These are phyloP conservation scores for Vanessa atalanta DNA, from an alignment of 1,140 invertebrate genomes.

Conservation along the genomic window DNA sequence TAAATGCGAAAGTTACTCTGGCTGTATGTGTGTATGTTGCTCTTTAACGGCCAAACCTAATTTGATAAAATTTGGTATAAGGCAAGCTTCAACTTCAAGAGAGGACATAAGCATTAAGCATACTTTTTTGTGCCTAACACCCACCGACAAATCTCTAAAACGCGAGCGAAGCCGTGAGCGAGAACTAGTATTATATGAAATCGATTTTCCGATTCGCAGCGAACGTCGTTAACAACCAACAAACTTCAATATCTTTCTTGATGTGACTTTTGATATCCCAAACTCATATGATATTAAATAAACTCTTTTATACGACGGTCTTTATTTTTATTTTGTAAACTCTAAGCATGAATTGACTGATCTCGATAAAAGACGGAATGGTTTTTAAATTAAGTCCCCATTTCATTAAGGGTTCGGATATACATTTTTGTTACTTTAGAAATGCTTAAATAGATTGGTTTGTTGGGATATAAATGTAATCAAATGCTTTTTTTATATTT, in stretches of 20 bases:
- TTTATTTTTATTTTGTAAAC: slow-evolving; percentile 48
- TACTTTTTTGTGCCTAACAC: too few relatives aligned
- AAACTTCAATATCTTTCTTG: slow-evolving; percentile 55
- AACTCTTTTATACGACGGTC: slow-evolving; percentile 47
- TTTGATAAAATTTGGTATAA: too few relatives aligned
- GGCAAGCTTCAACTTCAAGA: too few relatives aligned
- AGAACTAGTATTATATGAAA: neutral
- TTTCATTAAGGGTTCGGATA: slow-evolving; percentile 39
- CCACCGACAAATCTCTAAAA: too few relatives aligned
- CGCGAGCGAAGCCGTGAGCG: too few relatives aligned
- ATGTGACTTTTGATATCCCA: slow-evolving; percentile 57
- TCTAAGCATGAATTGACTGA: slow-evolving; percentile 23
- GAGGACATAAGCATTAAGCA: too few relatives aligned
- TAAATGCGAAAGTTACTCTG: too few relatives aligned
- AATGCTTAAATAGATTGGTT: slow-evolving; percentile 10
- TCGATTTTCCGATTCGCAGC: neutral
- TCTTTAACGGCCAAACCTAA: too few relatives aligned
- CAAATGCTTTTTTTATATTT: neutral
- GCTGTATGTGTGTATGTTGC: too few relatives aligned
- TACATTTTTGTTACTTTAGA: slow-evolving; percentile 10
- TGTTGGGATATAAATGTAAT: slow-evolving; percentile 13
- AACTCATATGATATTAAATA: slow-evolving; percentile 56
- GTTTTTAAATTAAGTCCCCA: slow-evolving; percentile 42
- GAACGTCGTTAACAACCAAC: slow-evolving; percentile 44
- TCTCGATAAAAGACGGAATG: slow-evolving; percentile 25